These are phyloP conservation scores for Mayetiola destructor DNA, from an alignment of 2,888 invertebrate species.

Conservation along the genomic window DNA sequence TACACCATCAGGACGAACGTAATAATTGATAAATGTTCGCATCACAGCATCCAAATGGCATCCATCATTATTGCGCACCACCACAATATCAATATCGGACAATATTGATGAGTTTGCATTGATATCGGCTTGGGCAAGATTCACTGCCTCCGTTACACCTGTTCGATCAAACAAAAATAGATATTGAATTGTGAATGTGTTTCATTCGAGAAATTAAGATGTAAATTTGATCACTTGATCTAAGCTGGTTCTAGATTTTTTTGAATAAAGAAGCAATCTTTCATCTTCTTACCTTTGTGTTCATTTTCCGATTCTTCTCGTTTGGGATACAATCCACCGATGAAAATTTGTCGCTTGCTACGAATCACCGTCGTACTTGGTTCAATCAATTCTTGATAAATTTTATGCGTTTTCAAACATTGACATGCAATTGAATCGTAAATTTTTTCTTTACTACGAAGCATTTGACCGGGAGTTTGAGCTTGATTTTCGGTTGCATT, in stretches of 20 bases:
- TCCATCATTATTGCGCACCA: constrained; percentile 47
- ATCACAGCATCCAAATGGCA: constrained; percentile 59
- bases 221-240: too few species aligned
- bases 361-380: constrained; percentile 35
- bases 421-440: constrained; percentile 42
- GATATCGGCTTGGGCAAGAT: constrained; percentile 47
- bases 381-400: constrained; percentile 33
- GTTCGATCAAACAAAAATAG: neutral
- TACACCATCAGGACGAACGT: constrained; percentile 38
- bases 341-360: constrained; percentile 24
- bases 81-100: constrained; percentile 42
- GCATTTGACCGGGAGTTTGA: neutral
- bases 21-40: constrained; percentile 58
- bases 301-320: constrained; percentile 42
- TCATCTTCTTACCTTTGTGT: constrained; percentile 20
- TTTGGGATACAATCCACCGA: constrained; percentile 43
- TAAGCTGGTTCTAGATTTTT: too few species aligned
- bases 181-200: neutral
- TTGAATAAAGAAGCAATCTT: neutral
- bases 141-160: constrained; percentile 38
- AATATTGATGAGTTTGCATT: constrained; percentile 45
- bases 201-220: too few species aligned
- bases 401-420: constrained; percentile 48
- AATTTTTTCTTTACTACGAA: constrained; percentile 1
- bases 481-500: neutral